Conservation (phyloP, 2,888 invertebrate genomes). For the Eledona agricola region DNA sequence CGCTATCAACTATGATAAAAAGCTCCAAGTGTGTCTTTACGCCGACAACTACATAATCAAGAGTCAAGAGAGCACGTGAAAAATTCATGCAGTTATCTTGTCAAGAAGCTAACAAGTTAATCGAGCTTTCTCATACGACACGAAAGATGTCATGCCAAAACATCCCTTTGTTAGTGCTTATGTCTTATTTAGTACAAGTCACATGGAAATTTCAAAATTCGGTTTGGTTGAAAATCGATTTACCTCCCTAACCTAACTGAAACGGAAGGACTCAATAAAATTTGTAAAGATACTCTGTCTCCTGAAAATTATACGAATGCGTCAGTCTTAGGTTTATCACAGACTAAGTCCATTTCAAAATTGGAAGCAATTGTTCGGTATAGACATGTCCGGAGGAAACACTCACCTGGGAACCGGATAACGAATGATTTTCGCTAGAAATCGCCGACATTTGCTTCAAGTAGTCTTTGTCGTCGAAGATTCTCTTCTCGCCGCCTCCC, state of each 20-base stretch:
- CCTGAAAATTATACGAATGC: conserved; percentile 46
- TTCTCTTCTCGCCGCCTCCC: conserved; percentile 93
- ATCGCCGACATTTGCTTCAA: conserved; percentile 75
- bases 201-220: too few relatives aligned
- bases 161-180: too few relatives aligned
- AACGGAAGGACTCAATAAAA: conserved; percentile 49
- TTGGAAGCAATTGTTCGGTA: conserved; percentile 38
- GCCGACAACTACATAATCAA: conserved; percentile 1
- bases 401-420: conserved; percentile 67
- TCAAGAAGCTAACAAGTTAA: conserved; percentile 17
- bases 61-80: conserved; percentile 8
- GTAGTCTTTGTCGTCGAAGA: conserved; percentile 92
- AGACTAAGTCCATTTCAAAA: conserved; percentile 38
- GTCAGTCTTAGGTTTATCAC: conserved; percentile 22
- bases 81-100: conserved; percentile 26
- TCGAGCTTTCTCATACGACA: conserved; percentile 22
- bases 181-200: too few relatives aligned
- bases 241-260: conserved; percentile 17
- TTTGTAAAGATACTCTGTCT: conserved; percentile 52
- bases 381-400: conserved; percentile 31
- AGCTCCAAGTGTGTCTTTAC: conserved; percentile 23
- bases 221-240: background rate
- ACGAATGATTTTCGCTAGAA: conserved; percentile 66
- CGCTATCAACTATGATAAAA: conserved; percentile 20
- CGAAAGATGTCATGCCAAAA: conserved; percentile 20